Evolutionary conservation across 2,797 vertebrate species (phyloP), one percentile per base, ranked within the genome.

Genomic region (Etheostoma nigrum): DNA sequence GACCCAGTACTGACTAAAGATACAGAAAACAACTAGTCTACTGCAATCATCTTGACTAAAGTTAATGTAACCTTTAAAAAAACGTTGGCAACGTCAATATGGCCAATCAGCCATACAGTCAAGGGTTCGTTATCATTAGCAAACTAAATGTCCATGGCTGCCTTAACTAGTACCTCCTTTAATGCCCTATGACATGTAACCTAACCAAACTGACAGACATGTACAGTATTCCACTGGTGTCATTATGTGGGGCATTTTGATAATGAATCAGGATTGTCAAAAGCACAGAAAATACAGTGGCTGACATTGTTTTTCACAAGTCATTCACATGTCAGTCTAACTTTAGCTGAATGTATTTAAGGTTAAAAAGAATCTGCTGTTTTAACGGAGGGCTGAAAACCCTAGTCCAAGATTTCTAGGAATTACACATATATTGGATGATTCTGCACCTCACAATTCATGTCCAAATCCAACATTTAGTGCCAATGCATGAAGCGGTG

Each of bases 21-120:
- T 53, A 19, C 6, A 66, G 55, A 53, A 76, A 76, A 74, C 72
- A 23, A 25, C 21, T n/a, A 53, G 27, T 74, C 4, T 18, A 13
- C 44, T 21, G 19, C 40, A 63, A 48, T 59, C 13, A 59, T 70
- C 64, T 66, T 66, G 16, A 74, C 21, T 58, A 19, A 54, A n/a
- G 68, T 63, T 67, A 79, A 71, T 13, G 14, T 60, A 84, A 83
- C 76, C 76, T 86, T 86, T 79, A 76, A 78, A 81, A 19, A 81
- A 78, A 44, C 60, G 54, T 77, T 77, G 74, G 21, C 21, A 23
- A 23, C 21, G 21, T 72, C 60, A 19, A 72, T 53, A 75, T 60
- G 30, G 78, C 57, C 63, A 79, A 64, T 65, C 70, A 45, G 61
- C 49, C 58, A 44, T 36, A 45, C 42, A 68, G 69, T 58, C 51